Evolutionary conservation across 1,140 invertebrate species (phyloP), one percentile per base, ranked within the genome.

Genomic region (Dryas iulia): DNA sequence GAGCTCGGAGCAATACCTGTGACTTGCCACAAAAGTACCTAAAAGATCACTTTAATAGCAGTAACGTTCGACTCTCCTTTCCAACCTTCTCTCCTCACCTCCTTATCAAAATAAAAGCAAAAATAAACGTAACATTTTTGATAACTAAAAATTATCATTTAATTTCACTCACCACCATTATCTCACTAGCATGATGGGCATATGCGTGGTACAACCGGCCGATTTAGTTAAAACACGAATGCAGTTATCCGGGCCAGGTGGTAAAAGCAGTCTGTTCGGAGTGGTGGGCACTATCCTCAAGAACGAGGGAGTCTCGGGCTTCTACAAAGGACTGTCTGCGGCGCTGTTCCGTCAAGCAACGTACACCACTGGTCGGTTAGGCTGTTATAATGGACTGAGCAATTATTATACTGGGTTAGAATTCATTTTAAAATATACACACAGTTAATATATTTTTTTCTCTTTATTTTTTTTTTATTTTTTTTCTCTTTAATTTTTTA

Each of bases 191-290:
- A 99, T 99, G 98, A 94, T 94, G 58, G 98, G 98, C n/a, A 99
- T 98, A 31, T 93, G 95, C 73, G 96, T 99, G 84, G 98, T 99
- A 2, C 99, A 99, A 86, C 99, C 99, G 0, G 92, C 99, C 39
- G 99, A 99, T 94, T 92, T 99, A 68, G 94, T 99, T 0, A 99
- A 99, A 92, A 99, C 98, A 90, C 94, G 99, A 58, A 99, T 99
- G 98, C 99, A 99, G 92, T 90, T 99, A 24, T 24, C 71, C 12
- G 83, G 80, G 6, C 73, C 73, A 0, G 96, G 95, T 71, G 94
- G 93, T 47, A 47, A 1, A 91, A 94, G 4, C 95, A 96, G 72
- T 94, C 94, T 94, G 1, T 94, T 96, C 71, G 93, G 93, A 2
- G 93, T 93, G 35, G 92, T 93, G 11, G 95, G 94, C 78, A 95